Evolutionary conservation across 2,888 invertebrate genomes (phyloP).

Genomic region (Charanyca ferruginea): DNA sequence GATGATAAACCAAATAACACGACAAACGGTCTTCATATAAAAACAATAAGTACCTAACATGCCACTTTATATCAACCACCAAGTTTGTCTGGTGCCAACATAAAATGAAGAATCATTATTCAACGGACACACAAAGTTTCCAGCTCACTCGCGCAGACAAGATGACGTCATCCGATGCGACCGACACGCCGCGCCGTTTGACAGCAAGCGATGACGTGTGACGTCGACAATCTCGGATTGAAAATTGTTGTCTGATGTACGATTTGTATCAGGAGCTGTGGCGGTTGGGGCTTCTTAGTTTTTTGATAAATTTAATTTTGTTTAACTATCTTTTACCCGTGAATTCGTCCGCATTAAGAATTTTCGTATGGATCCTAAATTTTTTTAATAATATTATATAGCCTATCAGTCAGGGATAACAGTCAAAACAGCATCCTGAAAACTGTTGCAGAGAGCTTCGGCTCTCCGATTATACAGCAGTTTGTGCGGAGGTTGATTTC

Average conservation of each 20-base stretch:
- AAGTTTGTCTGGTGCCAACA: conserved; percentile 15
- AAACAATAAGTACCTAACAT: neutral
- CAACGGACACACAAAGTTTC: conserved; percentile 21
- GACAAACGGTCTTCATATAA: neutral
- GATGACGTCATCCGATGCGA: conserved; percentile 48
- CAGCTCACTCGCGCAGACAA: conserved; percentile 25
- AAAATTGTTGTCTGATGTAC: conserved; percentile 59
- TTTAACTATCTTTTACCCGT: neutral
- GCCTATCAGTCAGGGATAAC: too few relatives aligned
- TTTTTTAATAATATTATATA: too few relatives aligned
- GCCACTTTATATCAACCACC: neutral
- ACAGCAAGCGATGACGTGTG: conserved; percentile 42
- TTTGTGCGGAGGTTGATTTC: too few relatives aligned
- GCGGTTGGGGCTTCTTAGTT: neutral
- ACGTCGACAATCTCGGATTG: conserved; percentile 50
- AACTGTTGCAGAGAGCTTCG: too few relatives aligned
- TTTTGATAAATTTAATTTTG: neutral
- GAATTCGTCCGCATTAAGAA: too few relatives aligned
- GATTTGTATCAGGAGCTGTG: conserved; percentile 13
- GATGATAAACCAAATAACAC: too few relatives aligned
- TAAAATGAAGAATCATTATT: conserved; percentile 45
- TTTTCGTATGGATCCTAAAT: too few relatives aligned
- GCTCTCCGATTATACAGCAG: too few relatives aligned
- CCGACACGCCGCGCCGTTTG: conserved; percentile 36
- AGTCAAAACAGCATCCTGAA: too few relatives aligned